Evolutionary conservation across 2,797 vertebrate genomes (phyloP).

Genomic region (Xenentodon cancila): DNA sequence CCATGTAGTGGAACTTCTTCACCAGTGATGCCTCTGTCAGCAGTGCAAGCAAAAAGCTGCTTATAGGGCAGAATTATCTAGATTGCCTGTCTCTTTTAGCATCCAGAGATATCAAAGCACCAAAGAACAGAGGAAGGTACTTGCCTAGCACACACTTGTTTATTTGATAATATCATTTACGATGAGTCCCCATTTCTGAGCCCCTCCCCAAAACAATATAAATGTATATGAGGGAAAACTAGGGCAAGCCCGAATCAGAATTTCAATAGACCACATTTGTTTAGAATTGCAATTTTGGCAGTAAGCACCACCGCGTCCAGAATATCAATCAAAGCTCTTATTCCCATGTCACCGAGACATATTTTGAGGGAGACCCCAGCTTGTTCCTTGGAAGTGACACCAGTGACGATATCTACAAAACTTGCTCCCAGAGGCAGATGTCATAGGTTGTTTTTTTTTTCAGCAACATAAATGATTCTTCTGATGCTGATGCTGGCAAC

Average conservation of each 20-base stretch:
- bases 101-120: slow-evolving; percentile 59
- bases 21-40: slow-evolving; percentile 48
- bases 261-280: slow-evolving; percentile 76
- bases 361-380: slow-evolving; percentile 21
- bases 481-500: slow-evolving; percentile 39
- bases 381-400: slow-evolving; percentile 30
- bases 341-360: slow-evolving; percentile 35
- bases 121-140: slow-evolving; percentile 56
- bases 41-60: slow-evolving; percentile 72
- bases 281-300: slow-evolving; percentile 75
- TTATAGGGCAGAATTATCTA: slow-evolving; percentile 75
- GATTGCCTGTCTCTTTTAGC: slow-evolving; percentile 69
- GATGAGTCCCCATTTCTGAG: slow-evolving; percentile 66
- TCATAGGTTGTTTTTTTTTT: slow-evolving; percentile 46
- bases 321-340: slow-evolving; percentile 74
- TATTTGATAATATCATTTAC: slow-evolving; percentile 78
- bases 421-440: slow-evolving; percentile 56
- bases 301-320: slow-evolving; percentile 42
- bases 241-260: slow-evolving; percentile 76
- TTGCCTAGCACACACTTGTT: slow-evolving; percentile 65
- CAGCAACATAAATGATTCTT: slow-evolving; percentile 63
- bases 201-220: slow-evolving; percentile 82
- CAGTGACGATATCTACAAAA: slow-evolving; percentile 45
- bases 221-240: slow-evolving; percentile 85
- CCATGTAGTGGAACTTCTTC: slow-evolving; percentile 56